These are phyloP conservation scores for Colletes collaris DNA, from an alignment of 2,888 invertebrate species.

Conservation along the genomic window DNA sequence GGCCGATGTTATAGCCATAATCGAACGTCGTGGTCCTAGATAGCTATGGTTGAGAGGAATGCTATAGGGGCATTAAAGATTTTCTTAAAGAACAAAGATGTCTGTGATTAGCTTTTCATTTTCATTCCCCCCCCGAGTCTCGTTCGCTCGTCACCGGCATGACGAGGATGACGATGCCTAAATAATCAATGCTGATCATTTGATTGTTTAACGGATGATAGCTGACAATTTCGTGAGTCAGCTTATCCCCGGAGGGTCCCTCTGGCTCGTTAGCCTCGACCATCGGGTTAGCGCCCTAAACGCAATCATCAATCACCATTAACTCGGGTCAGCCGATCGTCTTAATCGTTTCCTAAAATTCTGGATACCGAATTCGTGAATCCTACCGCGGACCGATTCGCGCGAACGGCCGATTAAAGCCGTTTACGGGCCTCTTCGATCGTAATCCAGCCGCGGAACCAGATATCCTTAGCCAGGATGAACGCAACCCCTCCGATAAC, in stretches of 20 bases:
- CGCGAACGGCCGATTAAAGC: constrained; percentile 9
- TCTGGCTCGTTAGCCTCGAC: constrained; percentile 46
- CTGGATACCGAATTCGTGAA: constrained; percentile 34
- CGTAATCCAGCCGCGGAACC: constrained; percentile 15
- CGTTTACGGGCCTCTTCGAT: constrained; percentile 14
- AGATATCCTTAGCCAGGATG: constrained; percentile 11
- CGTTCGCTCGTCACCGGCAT: not conserved
- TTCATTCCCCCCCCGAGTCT: not conserved
- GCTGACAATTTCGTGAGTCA: constrained; percentile 57
- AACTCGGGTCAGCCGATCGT: constrained; percentile 48
- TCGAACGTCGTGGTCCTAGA: no score
- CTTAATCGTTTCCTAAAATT: constrained; percentile 67
- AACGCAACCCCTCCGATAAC: constrained; percentile 6
- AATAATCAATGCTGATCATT: constrained; percentile 44
- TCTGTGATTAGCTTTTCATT: not conserved
- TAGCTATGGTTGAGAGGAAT: not conserved
- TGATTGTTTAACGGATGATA: constrained; percentile 63
- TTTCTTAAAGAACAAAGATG: not conserved
- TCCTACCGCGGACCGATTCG: not conserved
- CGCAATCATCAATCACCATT: constrained; percentile 66
- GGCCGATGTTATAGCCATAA: no score
- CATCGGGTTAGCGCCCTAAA: constrained; percentile 57
- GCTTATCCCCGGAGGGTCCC: constrained; percentile 22
- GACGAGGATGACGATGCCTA: constrained; percentile 26
- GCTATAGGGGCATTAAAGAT: no score